Base-by-base conservation (phyloP, 37 sponge, comb jelly and placozoan species). In the Petrosia ficiformis region DNA sequence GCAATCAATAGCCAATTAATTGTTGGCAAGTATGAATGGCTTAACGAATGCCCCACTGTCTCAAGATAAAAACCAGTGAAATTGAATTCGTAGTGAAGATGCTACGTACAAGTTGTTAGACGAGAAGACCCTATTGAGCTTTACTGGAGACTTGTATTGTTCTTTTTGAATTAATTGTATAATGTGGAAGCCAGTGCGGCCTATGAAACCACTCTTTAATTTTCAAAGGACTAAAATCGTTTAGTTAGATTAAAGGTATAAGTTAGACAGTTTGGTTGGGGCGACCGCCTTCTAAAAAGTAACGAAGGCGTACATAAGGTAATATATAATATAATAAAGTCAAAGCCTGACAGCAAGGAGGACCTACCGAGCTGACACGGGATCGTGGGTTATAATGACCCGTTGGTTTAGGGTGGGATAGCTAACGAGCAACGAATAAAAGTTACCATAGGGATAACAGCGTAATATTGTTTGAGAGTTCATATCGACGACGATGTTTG, bases 381-480 rank as follows among this genome's bases (percentile, higher is more conserved):
- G 31, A 69, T 34, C 29, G 87, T 85, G 86, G 86, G 92, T 64
- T 91, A 86, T 86, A 84, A 42, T 84, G 93, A 92, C 85, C 93
- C 89, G 89, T 88, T 80, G 71, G 76, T 88, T 36, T 44, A 79
- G 64, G 73, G 72, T 87, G 87, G 77, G 29, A 76, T 80, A 61
- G 80, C 73, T 84, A 84, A 88, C 89, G 93, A 92, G 24, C 80
- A 88, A 80, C 80, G 80, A 73, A 87, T 88, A 92, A 92, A 92
- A 84, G 93, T 88, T 92, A 91, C 93, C 89, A 72, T 80, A 72
- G 93, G 93, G 89, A 92, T 92, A 92, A 92, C 93, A 92, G 93
- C 85, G 93, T 88, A 88, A 92, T 92, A 80, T 92, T 59, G 89
- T 87, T 87, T 71, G 72, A 87, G 82, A 91, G 89, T 74, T 69